phyloP scores from a whole-genome alignment of 2,888 invertebrate species.

The Lithophane leautieri region DNA sequence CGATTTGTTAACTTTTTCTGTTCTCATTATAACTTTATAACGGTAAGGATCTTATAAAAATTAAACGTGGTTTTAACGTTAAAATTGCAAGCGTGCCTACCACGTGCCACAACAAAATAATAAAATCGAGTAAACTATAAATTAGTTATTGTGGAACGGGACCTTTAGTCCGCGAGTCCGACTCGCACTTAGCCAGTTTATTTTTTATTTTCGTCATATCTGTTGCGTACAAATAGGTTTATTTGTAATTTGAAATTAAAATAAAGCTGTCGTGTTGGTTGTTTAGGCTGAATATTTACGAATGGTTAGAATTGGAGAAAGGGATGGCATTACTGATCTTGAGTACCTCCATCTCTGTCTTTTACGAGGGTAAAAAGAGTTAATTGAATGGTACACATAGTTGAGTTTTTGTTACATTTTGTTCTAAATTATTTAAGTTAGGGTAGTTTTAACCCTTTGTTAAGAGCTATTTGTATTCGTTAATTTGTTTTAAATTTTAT shows the following conservation, averaged over 20 bases:
- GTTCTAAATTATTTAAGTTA: neutral
- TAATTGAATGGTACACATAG: constrained; percentile 9
- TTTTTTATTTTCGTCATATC: constrained; percentile 41
- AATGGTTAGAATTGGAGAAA: neutral
- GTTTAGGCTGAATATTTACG: constrained; percentile 24
- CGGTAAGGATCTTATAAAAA: too few relatives aligned
- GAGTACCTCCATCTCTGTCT: constrained; percentile 20
- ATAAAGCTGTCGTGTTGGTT: constrained; percentile 32
- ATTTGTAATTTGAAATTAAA: constrained; percentile 50
- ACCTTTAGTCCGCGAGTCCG: neutral
- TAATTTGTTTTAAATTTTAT: neutral
- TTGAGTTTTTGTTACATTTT: constrained; percentile 7
- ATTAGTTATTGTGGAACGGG: neutral
- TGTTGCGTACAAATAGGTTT: constrained; percentile 56
- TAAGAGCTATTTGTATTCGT: constrained; percentile 7
- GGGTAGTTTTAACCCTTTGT: constrained; percentile 8
- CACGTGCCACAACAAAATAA: too few relatives aligned
- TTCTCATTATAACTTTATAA: too few relatives aligned
- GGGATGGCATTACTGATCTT: neutral
- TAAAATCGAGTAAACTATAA: neutral
- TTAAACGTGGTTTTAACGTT: too few relatives aligned
- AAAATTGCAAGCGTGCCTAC: too few relatives aligned
- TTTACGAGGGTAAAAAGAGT: neutral
- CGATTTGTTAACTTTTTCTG: too few relatives aligned
- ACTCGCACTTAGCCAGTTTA: neutral